Conservation (phyloP, 2,888 invertebrate genomes). For the Tuberolachnus salignus region DNA sequence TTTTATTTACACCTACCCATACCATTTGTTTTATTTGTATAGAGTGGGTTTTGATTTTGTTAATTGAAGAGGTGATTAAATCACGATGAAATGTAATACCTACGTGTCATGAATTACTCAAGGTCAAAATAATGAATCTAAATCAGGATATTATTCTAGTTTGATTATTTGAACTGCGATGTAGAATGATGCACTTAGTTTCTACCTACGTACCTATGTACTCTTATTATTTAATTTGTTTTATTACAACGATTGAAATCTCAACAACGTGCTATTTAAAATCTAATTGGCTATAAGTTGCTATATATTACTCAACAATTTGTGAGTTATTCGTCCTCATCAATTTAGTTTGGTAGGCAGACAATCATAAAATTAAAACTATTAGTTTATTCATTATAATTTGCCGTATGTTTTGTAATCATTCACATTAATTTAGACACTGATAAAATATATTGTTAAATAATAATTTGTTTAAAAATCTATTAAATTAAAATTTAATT, state of each 20-base stretch:
- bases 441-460: constrained; percentile 26
- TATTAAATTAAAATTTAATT: not conserved
- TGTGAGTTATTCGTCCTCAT: not conserved
- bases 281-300: not conserved
- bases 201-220: too few species aligned
- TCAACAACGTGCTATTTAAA: not conserved
- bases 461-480: not conserved
- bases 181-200: not conserved
- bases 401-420: constrained; percentile 40
- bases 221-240: not conserved
- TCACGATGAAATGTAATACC: not conserved
- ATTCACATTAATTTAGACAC: constrained; percentile 25
- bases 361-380: not conserved
- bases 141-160: constrained; percentile 12
- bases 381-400: not conserved
- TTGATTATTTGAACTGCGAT: not conserved
- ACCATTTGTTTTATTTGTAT: not conserved
- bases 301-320: not conserved
- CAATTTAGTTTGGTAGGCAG: not conserved
- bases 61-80: not conserved
- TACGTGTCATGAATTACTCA: constrained; percentile 1
- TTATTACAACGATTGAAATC: not conserved
- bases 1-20: too few species aligned
- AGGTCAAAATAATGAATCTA: constrained; percentile 35
- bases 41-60: not conserved